These are phyloP conservation scores for Drosophila nebulosa DNA, from an alignment of 1,140 invertebrate genomes.

Conservation along the genomic window DNA sequence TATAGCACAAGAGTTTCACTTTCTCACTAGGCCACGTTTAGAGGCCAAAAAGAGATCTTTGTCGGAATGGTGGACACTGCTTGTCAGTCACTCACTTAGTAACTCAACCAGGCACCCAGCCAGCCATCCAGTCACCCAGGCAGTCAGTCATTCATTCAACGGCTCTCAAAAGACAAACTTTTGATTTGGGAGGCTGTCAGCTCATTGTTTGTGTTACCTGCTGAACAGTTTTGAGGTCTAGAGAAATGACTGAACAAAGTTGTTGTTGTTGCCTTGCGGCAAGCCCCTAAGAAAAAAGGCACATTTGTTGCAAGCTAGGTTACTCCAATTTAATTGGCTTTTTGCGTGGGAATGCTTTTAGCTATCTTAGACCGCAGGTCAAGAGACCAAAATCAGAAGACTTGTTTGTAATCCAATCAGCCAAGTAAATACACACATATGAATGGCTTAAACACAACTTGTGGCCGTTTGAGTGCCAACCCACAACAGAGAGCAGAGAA, in stretches of 20 bases:
- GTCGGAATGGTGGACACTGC: not conserved
- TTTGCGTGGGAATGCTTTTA: constrained; percentile 56
- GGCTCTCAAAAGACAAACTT: constrained; percentile 26
- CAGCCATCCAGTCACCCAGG: not conserved
- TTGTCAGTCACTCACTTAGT: not conserved
- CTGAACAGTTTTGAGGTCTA: constrained; percentile 36
- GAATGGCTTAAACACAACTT: constrained; percentile 17
- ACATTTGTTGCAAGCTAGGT: constrained; percentile 7
- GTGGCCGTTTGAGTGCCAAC: constrained; percentile 27
- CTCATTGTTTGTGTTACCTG: constrained; percentile 35
- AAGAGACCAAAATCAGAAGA: constrained; percentile 2
- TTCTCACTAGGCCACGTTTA: constrained; percentile 53
- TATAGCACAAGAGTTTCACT: constrained; percentile 68
- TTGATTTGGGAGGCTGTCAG: constrained; percentile 44
- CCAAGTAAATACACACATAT: constrained; percentile 16
- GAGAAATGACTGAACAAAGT: constrained; percentile 39
- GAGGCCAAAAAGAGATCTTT: constrained; percentile 15
- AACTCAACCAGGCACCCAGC: not conserved
- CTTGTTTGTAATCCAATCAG: constrained; percentile 54
- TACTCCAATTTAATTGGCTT: constrained; percentile 62
- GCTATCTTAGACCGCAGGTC: constrained; percentile 31
- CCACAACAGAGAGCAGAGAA: not conserved
- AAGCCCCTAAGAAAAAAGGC: constrained; percentile 1
- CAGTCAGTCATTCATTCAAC: constrained; percentile 21
- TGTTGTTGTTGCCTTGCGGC: constrained; percentile 1